A percentile compares a stretch with the other conserved stretches of the same genome.
Evolutionary conservation across 2,888 invertebrate genomes (phyloP).

Genomic region (Eupithecia exiguata): DNA sequence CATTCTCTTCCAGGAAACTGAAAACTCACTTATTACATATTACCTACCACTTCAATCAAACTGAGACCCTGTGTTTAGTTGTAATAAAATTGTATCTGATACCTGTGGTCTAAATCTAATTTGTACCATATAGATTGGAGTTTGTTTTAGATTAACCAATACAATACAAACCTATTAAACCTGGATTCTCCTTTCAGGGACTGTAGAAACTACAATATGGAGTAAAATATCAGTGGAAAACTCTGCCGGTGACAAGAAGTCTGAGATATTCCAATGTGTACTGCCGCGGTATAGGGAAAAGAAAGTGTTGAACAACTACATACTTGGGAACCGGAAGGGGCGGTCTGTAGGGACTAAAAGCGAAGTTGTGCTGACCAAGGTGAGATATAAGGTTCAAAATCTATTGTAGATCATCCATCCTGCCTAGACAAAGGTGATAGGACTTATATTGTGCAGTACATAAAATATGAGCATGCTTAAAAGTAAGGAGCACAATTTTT

Average conservation of each 20-base stretch:
- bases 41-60: too few relatives aligned
- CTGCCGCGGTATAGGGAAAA: constrained; percentile 72
- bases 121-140: not conserved
- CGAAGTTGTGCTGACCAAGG: constrained; percentile 55
- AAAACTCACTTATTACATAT: too few relatives aligned
- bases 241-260: constrained; percentile 59
- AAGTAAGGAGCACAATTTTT: not conserved
- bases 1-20: too few relatives aligned
- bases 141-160: constrained; percentile 3
- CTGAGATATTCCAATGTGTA: constrained; percentile 66
- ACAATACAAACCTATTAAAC: not conserved
- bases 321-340: constrained; percentile 39
- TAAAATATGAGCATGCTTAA: not conserved
- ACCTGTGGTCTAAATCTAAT: not conserved
- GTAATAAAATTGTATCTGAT: too few relatives aligned
- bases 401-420: not conserved
- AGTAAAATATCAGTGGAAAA: constrained; percentile 64
- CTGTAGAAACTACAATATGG: constrained; percentile 67
- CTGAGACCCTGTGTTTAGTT: too few relatives aligned
- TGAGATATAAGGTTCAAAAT: constrained; percentile 11
- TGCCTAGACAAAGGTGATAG: not conserved
- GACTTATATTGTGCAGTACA: not conserved
- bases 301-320: constrained; percentile 52
- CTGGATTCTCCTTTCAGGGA: constrained; percentile 44
- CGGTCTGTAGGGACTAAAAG: constrained; percentile 33